Percentiles rank a stretch among this genome's conserved stretches.
Conservation (phyloP, 2,797 vertebrate genomes). For the Pelodytes ibericus region DNA sequence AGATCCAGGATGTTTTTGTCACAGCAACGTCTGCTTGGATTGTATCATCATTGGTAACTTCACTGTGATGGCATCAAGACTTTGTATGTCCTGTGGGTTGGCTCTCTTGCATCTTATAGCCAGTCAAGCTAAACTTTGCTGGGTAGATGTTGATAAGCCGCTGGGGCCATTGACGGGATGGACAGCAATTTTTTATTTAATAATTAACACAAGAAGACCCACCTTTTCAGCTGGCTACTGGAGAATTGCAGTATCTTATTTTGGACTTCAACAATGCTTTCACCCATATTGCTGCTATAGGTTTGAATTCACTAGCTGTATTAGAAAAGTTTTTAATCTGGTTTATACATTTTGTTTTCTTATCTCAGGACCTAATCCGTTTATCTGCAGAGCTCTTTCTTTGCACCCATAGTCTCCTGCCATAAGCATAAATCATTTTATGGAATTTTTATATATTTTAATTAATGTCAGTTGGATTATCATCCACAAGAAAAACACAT, state of each 20-base stretch:
- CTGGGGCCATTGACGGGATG: background rate
- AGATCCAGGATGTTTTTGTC: background rate
- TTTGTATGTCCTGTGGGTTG: background rate
- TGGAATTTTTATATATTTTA: background rate
- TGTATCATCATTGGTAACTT: background rate
- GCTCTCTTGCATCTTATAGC: conserved; percentile 17
- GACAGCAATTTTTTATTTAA: background rate
- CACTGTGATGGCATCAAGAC: background rate
- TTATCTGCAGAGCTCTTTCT: background rate
- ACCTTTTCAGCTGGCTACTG: background rate
- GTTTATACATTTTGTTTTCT: background rate
- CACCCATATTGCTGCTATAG: conserved; percentile 76
- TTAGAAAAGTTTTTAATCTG: conserved; percentile 66
- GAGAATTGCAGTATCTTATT: conserved; percentile 12
- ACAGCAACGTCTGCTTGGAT: background rate
- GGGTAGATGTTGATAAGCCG: background rate
- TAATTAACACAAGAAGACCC: background rate
- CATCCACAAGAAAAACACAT: background rate
- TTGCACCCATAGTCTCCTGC: too few relatives aligned
- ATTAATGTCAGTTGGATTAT: background rate
- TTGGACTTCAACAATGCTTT: conserved; percentile 55
- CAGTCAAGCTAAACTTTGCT: background rate
- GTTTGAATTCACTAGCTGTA: conserved; percentile 62
- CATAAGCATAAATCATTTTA: background rate
- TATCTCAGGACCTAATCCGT: background rate